phyloP scores from a whole-genome alignment of 2,888 invertebrate species.

The Steromphala cineraria region DNA sequence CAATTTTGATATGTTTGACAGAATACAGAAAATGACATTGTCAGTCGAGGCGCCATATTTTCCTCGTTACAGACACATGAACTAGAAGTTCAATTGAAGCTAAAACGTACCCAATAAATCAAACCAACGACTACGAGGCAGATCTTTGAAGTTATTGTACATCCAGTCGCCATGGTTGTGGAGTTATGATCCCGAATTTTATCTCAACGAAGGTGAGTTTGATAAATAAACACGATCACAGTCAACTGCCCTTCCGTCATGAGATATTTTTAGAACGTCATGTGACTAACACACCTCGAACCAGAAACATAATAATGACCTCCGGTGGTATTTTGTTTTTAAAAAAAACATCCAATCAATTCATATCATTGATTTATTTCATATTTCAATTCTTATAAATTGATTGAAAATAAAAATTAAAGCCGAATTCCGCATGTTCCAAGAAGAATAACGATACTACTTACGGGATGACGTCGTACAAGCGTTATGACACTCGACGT shows the following conservation, averaged over 20 bases:
- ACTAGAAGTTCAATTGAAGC: not conserved
- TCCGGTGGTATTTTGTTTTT: not conserved
- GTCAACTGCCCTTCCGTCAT: constrained; percentile 14
- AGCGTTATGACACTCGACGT: not conserved
- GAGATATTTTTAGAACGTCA: constrained; percentile 14
- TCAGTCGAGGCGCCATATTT: too few species aligned
- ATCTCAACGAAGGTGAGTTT: too few species aligned
- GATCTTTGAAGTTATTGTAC: constrained; percentile 57
- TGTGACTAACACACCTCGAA: constrained; percentile 3
- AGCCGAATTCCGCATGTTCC: not conserved
- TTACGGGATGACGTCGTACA: not conserved
- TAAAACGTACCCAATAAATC: constrained; percentile 59
- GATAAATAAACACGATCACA: not conserved
- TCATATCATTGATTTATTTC: not conserved
- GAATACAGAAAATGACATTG: too few species aligned
- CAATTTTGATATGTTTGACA: too few species aligned
- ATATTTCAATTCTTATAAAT: too few species aligned
- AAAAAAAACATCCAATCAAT: not conserved
- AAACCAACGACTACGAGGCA: constrained; percentile 52
- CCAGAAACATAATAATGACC: not conserved
- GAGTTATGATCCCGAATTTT: not conserved
- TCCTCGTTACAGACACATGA: not conserved
- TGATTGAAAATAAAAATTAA: not conserved
- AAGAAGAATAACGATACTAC: not conserved
- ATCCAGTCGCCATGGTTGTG: constrained; percentile 44